Evolutionary conservation across 1,140 invertebrate species (phyloP).

Genomic region (Diabrotica virgifera): DNA sequence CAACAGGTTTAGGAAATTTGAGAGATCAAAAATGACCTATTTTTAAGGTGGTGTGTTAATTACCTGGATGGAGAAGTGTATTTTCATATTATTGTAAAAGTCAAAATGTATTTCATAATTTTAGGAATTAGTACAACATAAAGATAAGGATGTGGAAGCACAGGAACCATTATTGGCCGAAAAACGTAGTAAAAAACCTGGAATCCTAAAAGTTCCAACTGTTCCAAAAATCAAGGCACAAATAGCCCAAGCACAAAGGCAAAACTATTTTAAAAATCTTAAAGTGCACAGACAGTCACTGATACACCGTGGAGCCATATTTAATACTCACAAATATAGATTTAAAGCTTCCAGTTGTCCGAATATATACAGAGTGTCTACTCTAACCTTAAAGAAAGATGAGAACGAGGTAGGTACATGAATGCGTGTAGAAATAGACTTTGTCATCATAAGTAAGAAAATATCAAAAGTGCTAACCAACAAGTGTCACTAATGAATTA

Average conservation of each 20-base stretch:
- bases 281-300: conserved; percentile 75
- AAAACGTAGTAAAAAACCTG: conserved; percentile 14
- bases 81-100: too few species aligned
- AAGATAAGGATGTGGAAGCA: conserved; percentile 20
- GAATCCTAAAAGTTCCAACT: conserved; percentile 21
- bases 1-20: too few species aligned
- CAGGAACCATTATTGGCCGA: conserved; percentile 31
- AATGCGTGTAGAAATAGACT: not conserved
- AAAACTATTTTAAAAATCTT: conserved; percentile 73
- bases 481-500: not conserved
- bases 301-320: conserved; percentile 71
- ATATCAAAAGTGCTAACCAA: conserved; percentile 3
- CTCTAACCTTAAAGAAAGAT: conserved; percentile 78
- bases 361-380: conserved; percentile 86
- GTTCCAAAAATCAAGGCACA: conserved; percentile 58
- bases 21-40: too few species aligned
- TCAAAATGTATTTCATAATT: too few species aligned
- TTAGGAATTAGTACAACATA: not conserved
- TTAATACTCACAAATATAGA: conserved; percentile 76
- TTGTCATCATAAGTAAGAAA: not conserved
- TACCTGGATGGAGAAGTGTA: too few species aligned
- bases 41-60: too few species aligned
- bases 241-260: conserved; percentile 45
- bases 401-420: conserved; percentile 59
- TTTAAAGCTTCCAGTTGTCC: conserved; percentile 84